phyloP scores from a whole-genome alignment of 2,113 vertebrate species.

The Albula glossodonta region DNA sequence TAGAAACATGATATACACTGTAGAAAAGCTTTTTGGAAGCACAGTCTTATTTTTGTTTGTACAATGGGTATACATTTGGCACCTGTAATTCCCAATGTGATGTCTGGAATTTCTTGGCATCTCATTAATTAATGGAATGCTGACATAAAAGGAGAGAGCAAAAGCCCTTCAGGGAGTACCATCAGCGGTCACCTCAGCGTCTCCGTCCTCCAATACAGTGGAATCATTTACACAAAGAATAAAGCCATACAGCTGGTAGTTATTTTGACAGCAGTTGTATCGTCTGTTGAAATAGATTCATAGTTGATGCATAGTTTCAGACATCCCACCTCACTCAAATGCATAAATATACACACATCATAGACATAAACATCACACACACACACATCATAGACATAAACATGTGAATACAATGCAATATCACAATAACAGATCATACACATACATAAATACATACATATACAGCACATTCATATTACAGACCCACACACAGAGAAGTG shows the following conservation, averaged over 20 bases:
- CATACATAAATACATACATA: no score
- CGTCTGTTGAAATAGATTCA: not conserved
- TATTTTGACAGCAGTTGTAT: not conserved
- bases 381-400: not conserved
- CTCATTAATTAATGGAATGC: not conserved
- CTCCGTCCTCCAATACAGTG: not conserved
- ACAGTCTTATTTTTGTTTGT: not conserved
- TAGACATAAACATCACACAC: not conserved
- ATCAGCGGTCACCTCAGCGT: not conserved
- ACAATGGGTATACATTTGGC: not conserved
- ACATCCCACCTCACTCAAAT: not conserved
- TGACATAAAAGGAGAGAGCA: not conserved
- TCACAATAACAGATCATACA: no score
- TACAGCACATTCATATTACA: no score
- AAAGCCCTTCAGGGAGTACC: not conserved
- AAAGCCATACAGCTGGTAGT: not conserved
- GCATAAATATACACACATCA: not conserved
- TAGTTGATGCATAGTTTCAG: not conserved
- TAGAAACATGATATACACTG: not conserved
- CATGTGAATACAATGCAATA: no score
- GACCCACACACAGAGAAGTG: no score
- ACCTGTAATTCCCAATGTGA: not conserved
- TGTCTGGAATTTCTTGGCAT: not conserved
- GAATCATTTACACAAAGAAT: not conserved
- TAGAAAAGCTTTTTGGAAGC: not conserved